These are phyloP conservation scores for Bibio marci DNA, from an alignment of 2,888 invertebrate species.

Conservation along the genomic window DNA sequence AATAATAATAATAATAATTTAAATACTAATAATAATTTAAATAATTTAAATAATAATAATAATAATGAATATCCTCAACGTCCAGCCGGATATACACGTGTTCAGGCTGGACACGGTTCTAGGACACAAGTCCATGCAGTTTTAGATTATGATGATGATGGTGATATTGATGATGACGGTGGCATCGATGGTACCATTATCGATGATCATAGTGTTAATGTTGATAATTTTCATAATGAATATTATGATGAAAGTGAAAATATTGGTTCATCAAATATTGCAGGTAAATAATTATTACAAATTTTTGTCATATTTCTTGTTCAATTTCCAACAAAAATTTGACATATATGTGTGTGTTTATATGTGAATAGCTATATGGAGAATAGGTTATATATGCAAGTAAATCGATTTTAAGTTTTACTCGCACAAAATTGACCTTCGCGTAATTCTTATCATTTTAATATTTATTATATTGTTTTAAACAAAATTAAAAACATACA, in stretches of 20 bases:
- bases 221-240: background rate
- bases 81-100: slow-evolving; percentile 47
- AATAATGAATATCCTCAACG: slow-evolving; percentile 30
- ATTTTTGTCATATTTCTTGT: background rate
- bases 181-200: background rate
- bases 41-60: slow-evolving; percentile 1
- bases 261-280: background rate
- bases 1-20: too few species aligned
- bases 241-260: slow-evolving; percentile 4
- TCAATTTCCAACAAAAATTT: background rate
- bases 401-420: too few species aligned
- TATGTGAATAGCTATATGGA: too few species aligned
- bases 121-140: slow-evolving; percentile 31
- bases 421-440: background rate
- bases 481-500: too few species aligned
- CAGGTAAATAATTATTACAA: background rate
- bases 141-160: slow-evolving; percentile 28
- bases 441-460: background rate
- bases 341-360: too few species aligned
- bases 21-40: slow-evolving; percentile 3
- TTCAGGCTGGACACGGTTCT: slow-evolving; percentile 36
- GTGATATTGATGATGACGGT: slow-evolving; percentile 22
- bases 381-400: too few species aligned
- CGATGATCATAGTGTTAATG: background rate
- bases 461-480: background rate